Evolutionary conservation across 2,113 vertebrate genomes (phyloP).

Genomic region (Seriola quinqueradiata): DNA sequence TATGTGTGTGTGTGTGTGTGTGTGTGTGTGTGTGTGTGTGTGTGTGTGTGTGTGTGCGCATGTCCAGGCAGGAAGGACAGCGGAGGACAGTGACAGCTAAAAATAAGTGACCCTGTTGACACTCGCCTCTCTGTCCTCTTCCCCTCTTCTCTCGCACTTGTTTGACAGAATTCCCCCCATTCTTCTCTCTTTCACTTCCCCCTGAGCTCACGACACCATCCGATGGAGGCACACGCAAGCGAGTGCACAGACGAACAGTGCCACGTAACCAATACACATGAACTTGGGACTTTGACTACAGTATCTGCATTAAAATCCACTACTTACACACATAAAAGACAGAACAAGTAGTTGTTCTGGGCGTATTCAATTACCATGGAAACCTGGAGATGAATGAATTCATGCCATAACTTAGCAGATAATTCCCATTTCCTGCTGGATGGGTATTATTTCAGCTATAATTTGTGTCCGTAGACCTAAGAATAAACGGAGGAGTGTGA

Average conservation of each 20-base stretch:
- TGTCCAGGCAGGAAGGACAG: constrained; percentile 52
- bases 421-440: no score
- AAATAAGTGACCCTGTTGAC: constrained; percentile 75
- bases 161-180: constrained; percentile 59
- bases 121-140: constrained; percentile 45
- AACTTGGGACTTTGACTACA: neutral
- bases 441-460: no score
- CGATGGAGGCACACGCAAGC: constrained; percentile 9
- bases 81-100: constrained; percentile 60
- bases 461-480: no score
- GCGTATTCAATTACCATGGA: no score
- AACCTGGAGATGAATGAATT: no score
- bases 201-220: constrained; percentile 34
- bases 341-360: no score
- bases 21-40: neutral
- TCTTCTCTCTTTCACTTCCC: constrained; percentile 57
- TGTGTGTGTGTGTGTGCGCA: constrained; percentile 11
- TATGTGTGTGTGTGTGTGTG: constrained; percentile 9
- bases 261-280: neutral
- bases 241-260: neutral
- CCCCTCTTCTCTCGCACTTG: constrained; percentile 56
- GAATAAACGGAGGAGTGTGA: no score
- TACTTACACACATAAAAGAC: neutral
- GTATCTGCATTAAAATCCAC: neutral
- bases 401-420: no score